Percentiles rank a stretch among this genome's conserved stretches.
Conservation (phyloP, 92 coral and sea anemone species). For the Scolanthus callimorphus region DNA sequence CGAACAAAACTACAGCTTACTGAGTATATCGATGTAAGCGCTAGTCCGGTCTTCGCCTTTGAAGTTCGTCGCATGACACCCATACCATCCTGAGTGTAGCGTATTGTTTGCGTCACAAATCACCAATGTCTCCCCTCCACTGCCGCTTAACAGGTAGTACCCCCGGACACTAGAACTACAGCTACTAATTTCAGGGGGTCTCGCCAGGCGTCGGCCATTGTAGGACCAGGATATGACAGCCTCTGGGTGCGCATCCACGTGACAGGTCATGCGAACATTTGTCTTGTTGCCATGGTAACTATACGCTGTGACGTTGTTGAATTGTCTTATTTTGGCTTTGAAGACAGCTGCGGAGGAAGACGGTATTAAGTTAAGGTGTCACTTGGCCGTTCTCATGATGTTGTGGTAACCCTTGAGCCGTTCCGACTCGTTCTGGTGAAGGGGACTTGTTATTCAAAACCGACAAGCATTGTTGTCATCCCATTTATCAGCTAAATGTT, state of each 20-base stretch:
- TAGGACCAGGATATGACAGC: constrained; percentile 20
- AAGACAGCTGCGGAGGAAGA: constrained; percentile 5
- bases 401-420: too few relatives aligned
- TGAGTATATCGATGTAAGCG: constrained; percentile 18
- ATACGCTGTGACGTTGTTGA: constrained; percentile 17
- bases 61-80: constrained; percentile 13
- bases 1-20: constrained; percentile 21
- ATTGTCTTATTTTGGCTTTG: constrained; percentile 10
- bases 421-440: too few relatives aligned
- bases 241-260: constrained; percentile 28
- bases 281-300: constrained; percentile 16
- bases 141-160: constrained; percentile 1
- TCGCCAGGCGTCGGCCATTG: not conserved
- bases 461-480: too few relatives aligned
- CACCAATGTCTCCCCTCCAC: constrained; percentile 7
- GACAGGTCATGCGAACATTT: constrained; percentile 13
- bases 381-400: too few relatives aligned
- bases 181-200: not conserved
- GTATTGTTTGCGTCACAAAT: constrained; percentile 12
- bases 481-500: too few relatives aligned
- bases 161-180: constrained; percentile 15
- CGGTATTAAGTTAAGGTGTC: not conserved
- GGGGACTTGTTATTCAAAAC: too few relatives aligned
- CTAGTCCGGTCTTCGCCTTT: constrained; percentile 8
- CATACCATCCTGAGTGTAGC: constrained; percentile 16